These are phyloP conservation scores for Sakesphorus luctuosus DNA, from an alignment of 2,113 vertebrate genomes.

Conservation along the genomic window DNA sequence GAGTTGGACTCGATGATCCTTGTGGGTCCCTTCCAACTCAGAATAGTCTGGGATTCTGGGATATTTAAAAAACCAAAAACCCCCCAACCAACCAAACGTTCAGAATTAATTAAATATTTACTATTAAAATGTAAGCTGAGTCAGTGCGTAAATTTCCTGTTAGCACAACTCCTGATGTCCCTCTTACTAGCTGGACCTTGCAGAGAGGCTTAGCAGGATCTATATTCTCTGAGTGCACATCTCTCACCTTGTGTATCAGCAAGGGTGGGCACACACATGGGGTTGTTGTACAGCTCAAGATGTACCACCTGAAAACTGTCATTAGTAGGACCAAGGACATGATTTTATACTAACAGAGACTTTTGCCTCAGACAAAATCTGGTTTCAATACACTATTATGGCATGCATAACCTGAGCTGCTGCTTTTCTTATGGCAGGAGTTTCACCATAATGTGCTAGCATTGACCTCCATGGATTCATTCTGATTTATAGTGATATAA, in stretches of 20 bases:
- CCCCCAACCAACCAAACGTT: not conserved
- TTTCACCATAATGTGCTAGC: not conserved
- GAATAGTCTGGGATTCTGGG: too few species aligned
- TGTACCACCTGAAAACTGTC: not conserved
- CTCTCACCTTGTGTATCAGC: not conserved
- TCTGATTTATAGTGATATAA: not conserved
- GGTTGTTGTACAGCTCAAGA: not conserved
- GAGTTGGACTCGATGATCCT: too few species aligned
- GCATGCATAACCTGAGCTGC: not conserved
- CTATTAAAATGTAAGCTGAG: not conserved
- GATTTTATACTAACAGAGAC: not conserved
- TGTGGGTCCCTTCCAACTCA: too few species aligned
- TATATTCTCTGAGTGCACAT: accelerated
- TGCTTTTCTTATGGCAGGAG: not conserved
- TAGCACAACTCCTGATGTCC: not conserved
- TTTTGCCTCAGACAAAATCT: not conserved
- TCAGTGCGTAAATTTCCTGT: not conserved
- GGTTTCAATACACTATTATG: not conserved
- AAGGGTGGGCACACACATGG: not conserved
- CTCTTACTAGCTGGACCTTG: not conserved
- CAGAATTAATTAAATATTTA: not conserved
- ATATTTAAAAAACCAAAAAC: not conserved
- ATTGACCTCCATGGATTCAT: not conserved
- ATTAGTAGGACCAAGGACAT: not conserved
- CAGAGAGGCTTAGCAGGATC: not conserved